A percentile compares a stretch with the other conserved stretches of the same genome.
Conservation (phyloP, 1,140 invertebrate species). For the Tribolium castaneum region DNA sequence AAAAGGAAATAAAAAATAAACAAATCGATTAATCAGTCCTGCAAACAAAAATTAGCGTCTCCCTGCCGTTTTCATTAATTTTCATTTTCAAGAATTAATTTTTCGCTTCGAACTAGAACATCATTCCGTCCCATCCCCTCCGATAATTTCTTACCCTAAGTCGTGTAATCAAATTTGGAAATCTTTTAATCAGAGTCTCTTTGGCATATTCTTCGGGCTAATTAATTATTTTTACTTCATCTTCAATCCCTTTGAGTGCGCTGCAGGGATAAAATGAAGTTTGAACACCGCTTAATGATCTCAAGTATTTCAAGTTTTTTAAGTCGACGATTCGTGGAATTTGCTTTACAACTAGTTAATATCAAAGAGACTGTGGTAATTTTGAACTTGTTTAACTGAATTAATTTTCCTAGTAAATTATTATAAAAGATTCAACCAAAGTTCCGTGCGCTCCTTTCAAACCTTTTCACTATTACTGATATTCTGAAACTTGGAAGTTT, state of each 20-base stretch:
- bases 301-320: slow-evolving; percentile 30
- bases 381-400: slow-evolving; percentile 29
- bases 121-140: slow-evolving; percentile 9
- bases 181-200: slow-evolving; percentile 32
- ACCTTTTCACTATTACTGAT: slow-evolving; percentile 12
- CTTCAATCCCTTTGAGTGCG: slow-evolving; percentile 23
- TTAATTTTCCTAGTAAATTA: slow-evolving; percentile 22
- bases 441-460: slow-evolving; percentile 4
- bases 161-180: slow-evolving; percentile 27
- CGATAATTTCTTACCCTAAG: slow-evolving; percentile 3
- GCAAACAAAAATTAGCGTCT: slow-evolving; percentile 29
- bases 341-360: slow-evolving; percentile 29
- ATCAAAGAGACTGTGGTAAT: slow-evolving; percentile 23
- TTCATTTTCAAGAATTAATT: slow-evolving; percentile 22
- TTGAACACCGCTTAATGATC: slow-evolving; percentile 32
- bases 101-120: slow-evolving; percentile 25
- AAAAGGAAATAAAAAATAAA: slow-evolving; percentile 25
- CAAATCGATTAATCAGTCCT: slow-evolving; percentile 18
- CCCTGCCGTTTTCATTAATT: slow-evolving; percentile 19
- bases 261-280: slow-evolving; percentile 24
- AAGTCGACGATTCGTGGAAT: slow-evolving; percentile 8
- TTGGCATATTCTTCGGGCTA: slow-evolving; percentile 26
- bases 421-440: slow-evolving; percentile 12
- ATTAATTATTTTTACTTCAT: slow-evolving; percentile 32
- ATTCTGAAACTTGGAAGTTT: slow-evolving; percentile 7